These are phyloP conservation scores for Napeogenes inachia DNA, from an alignment of 2,888 invertebrate genomes.

Conservation along the genomic window DNA sequence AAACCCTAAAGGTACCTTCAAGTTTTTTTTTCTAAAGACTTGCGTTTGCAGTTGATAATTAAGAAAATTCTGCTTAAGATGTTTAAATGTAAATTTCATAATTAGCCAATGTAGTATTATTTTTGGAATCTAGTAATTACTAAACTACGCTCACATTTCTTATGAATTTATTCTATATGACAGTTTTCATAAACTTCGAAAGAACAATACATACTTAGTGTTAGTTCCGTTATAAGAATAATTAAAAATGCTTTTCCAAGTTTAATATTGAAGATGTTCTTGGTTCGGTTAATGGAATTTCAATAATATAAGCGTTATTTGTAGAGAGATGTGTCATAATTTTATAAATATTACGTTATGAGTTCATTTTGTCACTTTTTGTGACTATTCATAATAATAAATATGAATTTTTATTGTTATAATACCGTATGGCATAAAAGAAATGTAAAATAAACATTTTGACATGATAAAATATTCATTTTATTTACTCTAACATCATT, in stretches of 20 bases:
- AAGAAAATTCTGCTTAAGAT: too few relatives aligned
- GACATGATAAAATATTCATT: too few relatives aligned
- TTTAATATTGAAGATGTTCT: conserved; percentile 12
- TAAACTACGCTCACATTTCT: too few relatives aligned
- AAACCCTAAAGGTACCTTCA: too few relatives aligned
- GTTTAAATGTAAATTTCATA: too few relatives aligned
- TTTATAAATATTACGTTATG: neutral
- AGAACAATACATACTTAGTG: conserved; percentile 1
- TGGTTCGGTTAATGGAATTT: conserved; percentile 25
- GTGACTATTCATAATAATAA: neutral
- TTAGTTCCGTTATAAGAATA: conserved; percentile 7
- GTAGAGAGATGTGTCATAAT: neutral
- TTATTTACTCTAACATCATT: neutral
- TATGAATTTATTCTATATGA: neutral
- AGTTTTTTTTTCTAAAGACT: too few relatives aligned
- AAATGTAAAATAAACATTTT: too few relatives aligned
- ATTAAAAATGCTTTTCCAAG: conserved; percentile 14
- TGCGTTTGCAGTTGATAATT: too few relatives aligned
- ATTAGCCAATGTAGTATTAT: too few relatives aligned
- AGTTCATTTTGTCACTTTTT: neutral
- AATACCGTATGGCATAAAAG: too few relatives aligned
- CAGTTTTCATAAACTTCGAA: neutral
- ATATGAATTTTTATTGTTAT: too few relatives aligned
- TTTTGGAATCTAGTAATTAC: too few relatives aligned
- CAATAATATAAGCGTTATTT: conserved; percentile 14